Evolutionary conservation across 2,797 vertebrate genomes (phyloP).

Genomic region (Sciaenops ocellatus): DNA sequence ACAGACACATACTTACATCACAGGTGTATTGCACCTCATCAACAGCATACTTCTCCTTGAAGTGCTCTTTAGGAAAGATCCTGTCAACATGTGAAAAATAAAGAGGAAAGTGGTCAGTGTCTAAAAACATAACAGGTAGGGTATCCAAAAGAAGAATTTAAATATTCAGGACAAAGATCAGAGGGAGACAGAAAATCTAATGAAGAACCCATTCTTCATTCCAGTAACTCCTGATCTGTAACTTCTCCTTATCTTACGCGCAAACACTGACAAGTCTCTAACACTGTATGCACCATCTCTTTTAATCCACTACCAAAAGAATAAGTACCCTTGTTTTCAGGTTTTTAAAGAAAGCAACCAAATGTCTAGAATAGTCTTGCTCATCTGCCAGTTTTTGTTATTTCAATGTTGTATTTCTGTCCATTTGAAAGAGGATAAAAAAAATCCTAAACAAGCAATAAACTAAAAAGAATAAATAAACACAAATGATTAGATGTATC

Average conservation of each 20-base stretch:
- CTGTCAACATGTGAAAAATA: slow-evolving; percentile 77
- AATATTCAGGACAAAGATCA: not conserved
- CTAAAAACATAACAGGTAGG: slow-evolving; percentile 3
- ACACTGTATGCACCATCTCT: not conserved
- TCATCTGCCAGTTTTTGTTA: not conserved
- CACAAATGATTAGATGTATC: too few species aligned
- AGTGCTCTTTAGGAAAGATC: slow-evolving; percentile 91
- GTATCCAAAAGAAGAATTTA: not conserved
- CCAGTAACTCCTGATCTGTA: too few species aligned
- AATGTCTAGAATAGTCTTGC: not conserved
- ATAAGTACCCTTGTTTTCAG: not conserved
- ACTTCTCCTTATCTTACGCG: not conserved
- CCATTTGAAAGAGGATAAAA: not conserved
- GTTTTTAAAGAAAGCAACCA: not conserved
- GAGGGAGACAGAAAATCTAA: not conserved
- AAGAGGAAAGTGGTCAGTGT: not conserved
- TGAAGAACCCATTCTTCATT: not conserved
- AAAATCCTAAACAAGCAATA: too few species aligned
- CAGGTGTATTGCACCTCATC: slow-evolving; percentile 88
- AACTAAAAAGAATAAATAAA: too few species aligned
- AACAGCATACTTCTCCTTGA: slow-evolving; percentile 91
- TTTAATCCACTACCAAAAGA: not conserved
- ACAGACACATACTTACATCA: slow-evolving; percentile 85
- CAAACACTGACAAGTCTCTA: too few species aligned
- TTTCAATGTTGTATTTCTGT: not conserved